Evolutionary conservation across 2,888 invertebrate genomes (phyloP).

Genomic region (Eupithecia subfuscata): DNA sequence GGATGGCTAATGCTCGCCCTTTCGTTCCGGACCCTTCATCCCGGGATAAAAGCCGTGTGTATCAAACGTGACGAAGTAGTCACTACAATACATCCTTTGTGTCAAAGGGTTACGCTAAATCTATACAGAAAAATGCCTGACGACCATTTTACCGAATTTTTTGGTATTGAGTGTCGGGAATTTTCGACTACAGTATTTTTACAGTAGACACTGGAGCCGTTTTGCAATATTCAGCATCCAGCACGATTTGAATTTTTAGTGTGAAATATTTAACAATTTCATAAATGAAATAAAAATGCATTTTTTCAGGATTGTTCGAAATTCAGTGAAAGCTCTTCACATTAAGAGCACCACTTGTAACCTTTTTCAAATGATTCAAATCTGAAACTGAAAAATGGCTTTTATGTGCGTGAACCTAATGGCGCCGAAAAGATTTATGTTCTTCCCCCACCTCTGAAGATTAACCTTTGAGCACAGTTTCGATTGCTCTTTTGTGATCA

Average conservation of each 20-base stretch:
- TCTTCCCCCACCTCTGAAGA: conserved; percentile 38
- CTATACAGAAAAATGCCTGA: not conserved
- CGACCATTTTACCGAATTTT: not conserved
- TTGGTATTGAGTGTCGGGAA: too few relatives aligned
- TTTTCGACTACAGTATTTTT: not conserved
- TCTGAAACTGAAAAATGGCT: conserved; percentile 37
- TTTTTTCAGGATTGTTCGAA: not conserved
- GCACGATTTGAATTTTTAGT: not conserved
- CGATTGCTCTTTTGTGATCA: conserved; percentile 42
- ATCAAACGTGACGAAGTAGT: conserved; percentile 27
- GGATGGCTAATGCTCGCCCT: conserved; percentile 16
- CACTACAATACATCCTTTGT: conserved; percentile 33
- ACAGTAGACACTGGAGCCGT: not conserved
- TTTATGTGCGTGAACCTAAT: conserved; percentile 65
- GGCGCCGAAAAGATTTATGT: conserved; percentile 65
- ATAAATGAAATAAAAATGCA: not conserved
- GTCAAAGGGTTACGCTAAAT: conserved; percentile 21
- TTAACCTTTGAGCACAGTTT: conserved; percentile 42
- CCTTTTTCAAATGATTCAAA: conserved; percentile 13
- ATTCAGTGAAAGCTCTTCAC: conserved; percentile 2
- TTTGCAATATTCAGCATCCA: not conserved
- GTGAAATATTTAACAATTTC: not conserved
- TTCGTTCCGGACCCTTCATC: conserved; percentile 24
- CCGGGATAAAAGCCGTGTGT: conserved; percentile 29
- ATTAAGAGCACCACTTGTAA: not conserved